Evolutionary conservation across 2,888 invertebrate species (phyloP), one percentile per base, ranked within the genome.

Genomic region (Lottia scabra): DNA sequence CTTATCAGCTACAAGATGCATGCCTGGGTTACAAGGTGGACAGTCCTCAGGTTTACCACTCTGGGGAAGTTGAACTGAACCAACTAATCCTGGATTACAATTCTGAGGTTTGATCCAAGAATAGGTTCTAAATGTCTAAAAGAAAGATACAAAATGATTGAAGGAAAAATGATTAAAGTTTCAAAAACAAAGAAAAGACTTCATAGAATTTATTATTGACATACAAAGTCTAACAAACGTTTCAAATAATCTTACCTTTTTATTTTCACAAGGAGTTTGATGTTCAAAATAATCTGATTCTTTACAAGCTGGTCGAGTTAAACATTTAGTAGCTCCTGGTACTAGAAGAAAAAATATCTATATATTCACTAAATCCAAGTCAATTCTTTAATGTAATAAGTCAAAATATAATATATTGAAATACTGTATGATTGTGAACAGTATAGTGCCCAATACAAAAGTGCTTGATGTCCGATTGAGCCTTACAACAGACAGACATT

Each of bases 21-120:
- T 91, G 72, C 92, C 92, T 15, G 91, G 91, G 81, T 91, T 92
- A 82, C 92, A 92, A 2, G 91, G 91, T 1, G 91, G 91, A 81
- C 92, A 92, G 67, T 84, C 83, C 72, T 85, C 78, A 68, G 85
- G 74, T 62, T 68, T 70, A 2, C 87, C 86, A 15, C 87, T 80
- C 4, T 80, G 74, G 1, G 91, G 91, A 16, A 92, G 87, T 4
- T 83, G 76, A 1, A 87, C 89, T 0, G 91, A 88, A 0, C 84
- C 88, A 1, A 86, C 79, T 27, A 88, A 72, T 71, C 89, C 87
- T 19, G 90, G 90, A 30, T 90, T 84, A 82, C 92, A 92, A 68
- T 92, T 90, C 77, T 90, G 89, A 1, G 92, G 92, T 74, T 90
- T 85, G 30, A 92, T 88, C 91, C 92, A 92, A 70, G 90, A 85